A percentile compares a stretch with the other conserved stretches of the same genome.
Conservation (phyloP, 2,113 vertebrate species). For the Prietella phreatophila region DNA sequence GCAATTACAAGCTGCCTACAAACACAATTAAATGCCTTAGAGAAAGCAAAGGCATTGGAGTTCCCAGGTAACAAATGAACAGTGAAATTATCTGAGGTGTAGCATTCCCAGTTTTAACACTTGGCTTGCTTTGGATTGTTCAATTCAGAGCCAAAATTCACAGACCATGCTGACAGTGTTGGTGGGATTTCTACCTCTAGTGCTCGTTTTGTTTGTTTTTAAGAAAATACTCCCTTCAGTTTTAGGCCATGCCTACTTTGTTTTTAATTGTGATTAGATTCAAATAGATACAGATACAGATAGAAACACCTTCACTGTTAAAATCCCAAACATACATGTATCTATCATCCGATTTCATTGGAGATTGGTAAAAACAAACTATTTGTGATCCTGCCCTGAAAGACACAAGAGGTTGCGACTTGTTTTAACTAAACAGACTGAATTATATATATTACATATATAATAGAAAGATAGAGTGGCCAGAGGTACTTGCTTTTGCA, state of each 20-base stretch:
- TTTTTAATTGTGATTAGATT: background rate
- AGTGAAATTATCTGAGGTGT: background rate
- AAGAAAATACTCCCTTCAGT: background rate
- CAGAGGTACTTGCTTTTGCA: background rate
- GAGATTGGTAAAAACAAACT: background rate
- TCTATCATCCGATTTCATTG: background rate
- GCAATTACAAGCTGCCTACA: no score
- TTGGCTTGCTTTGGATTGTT: background rate
- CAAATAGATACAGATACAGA: background rate
- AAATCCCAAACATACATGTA: background rate
- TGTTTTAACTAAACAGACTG: background rate
- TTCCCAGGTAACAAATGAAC: background rate
- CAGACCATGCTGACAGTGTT: background rate
- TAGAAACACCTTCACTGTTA: background rate
- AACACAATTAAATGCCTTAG: background rate
- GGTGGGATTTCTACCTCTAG: background rate
- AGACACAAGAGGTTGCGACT: background rate
- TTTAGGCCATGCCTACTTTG: background rate
- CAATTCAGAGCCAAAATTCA: no score
- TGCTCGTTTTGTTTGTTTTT: background rate
- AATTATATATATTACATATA: no score
- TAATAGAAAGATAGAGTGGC: background rate
- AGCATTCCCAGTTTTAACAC: background rate
- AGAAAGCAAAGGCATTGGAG: background rate
- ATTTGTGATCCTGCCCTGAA: background rate